Base-by-base conservation (phyloP, 1,140 invertebrate genomes). In the Vollenhovia emeryi region DNA sequence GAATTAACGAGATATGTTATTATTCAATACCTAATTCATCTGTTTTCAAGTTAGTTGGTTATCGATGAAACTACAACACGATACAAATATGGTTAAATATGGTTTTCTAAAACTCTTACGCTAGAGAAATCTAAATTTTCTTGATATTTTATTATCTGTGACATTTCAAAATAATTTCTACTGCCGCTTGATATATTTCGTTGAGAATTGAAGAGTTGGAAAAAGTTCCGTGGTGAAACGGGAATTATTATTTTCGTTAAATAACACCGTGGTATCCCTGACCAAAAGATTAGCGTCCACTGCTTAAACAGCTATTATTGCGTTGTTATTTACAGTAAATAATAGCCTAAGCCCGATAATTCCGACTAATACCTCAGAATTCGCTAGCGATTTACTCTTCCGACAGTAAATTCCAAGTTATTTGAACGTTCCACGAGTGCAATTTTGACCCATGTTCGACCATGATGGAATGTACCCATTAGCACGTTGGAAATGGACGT, bases 401-500 rank as follows among this genome's bases (percentile, higher is more conserved):
- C 36, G 27, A 71, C 78, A 73, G 78, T 27, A 21, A 57, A 45
- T 59, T 57, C 27, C 66, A 45, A 82, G 78, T 82, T 82, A 73
- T 57, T 82, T 60, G 66, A 71, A 57, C 24, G 78, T 71, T 82
- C n/a, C n/a, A 15, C n/a, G 64, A 30, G 18, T 82, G 78, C 36
- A 82, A 82, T 82, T 82, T 82, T 73, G 78, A 57, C 18, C 62
- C 45, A 52, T 40, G 75, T 79, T 57, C 36, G 59, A 82, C 50
- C 78, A 45, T 57, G 66, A 82, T 45, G 78, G 66, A 73, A 82
- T 82, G 50, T 43, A 71, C 55, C 36, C 66, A 71, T 82, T 82
- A 82, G 50, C 78, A 73, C 78, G 78, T 82, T 71, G 43, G 18
- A 59, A 71, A 73, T 40, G 48, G 66, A 33, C 24, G 59, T 78